A percentile compares a stretch with the other conserved stretches of the same genome.
These are phyloP conservation scores for Macropis europaea DNA, from an alignment of 2,888 invertebrate genomes.

Conservation along the genomic window DNA sequence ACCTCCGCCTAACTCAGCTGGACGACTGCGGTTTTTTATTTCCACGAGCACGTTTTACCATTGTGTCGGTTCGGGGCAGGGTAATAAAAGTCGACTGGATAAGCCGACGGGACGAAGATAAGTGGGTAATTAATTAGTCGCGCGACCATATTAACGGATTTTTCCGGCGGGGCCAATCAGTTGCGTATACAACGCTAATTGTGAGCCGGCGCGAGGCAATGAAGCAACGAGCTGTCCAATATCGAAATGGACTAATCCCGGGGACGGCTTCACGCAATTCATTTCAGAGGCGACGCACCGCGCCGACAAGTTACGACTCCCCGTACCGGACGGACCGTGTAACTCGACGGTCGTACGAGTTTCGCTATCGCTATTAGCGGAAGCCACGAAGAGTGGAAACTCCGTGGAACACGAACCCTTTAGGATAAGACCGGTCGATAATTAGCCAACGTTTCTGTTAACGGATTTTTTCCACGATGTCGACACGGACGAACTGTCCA, in stretches of 20 bases:
- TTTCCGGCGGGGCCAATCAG: conserved; percentile 36
- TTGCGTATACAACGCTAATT: conserved; percentile 41
- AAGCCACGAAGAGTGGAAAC: conserved; percentile 26
- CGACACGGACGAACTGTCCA: conserved; percentile 42
- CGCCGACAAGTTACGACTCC: conserved; percentile 37
- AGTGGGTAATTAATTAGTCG: conserved; percentile 59
- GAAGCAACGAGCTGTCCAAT: conserved; percentile 57
- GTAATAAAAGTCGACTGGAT: conserved; percentile 23
- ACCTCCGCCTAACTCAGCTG: too few relatives aligned
- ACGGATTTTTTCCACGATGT: conserved; percentile 45
- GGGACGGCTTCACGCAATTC: conserved; percentile 41
- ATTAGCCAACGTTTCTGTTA: conserved; percentile 70
- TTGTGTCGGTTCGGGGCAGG: conserved; percentile 19
- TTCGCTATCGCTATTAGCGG: conserved; percentile 50
- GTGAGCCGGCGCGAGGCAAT: conserved; percentile 31
- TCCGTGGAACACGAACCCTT: conserved; percentile 8
- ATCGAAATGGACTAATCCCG: conserved; percentile 54
- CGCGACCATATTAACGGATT: conserved; percentile 38
- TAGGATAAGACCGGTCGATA: conserved; percentile 63
- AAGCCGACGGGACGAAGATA: conserved; percentile 37
- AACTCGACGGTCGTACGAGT: conserved; percentile 31
- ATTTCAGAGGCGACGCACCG: conserved; percentile 22
- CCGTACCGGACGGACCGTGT: conserved; percentile 12
- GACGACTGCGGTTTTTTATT: not conserved
- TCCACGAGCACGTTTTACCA: not conserved